These are phyloP conservation scores for Cepaea nemoralis DNA, from an alignment of 1,140 invertebrate species.

Conservation along the genomic window DNA sequence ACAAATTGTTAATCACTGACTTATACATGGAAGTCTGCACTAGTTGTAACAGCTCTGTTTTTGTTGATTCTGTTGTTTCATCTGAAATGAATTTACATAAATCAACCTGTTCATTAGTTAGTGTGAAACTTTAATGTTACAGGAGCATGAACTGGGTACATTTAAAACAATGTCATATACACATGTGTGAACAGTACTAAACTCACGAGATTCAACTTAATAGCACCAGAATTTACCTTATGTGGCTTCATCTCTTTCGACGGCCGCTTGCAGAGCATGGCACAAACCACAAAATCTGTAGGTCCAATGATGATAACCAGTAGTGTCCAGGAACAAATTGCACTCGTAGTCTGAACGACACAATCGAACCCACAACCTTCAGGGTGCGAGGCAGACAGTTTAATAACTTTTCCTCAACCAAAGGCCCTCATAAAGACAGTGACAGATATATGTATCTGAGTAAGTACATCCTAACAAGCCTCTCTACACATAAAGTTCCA, in stretches of 20 bases:
- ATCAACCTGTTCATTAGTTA: background rate
- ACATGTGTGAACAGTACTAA: background rate
- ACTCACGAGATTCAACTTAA: background rate
- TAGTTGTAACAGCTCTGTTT: slow-evolving; percentile 48
- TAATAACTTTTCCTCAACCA: no score
- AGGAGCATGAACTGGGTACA: background rate
- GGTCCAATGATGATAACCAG: no score
- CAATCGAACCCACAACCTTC: no score
- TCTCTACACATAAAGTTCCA: no score
- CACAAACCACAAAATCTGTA: no score
- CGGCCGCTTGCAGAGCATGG: no score
- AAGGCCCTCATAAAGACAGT: no score
- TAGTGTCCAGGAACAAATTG: no score
- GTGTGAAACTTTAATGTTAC: background rate
- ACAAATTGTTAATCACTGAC: slow-evolving; percentile 58
- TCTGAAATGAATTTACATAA: slow-evolving; percentile 44
- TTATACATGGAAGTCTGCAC: slow-evolving; percentile 60
- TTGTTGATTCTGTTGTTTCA: slow-evolving; percentile 19
- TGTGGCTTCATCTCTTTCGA: background rate
- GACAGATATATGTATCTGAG: no score
- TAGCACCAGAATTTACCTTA: background rate
- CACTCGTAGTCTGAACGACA: no score
- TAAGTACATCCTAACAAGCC: no score
- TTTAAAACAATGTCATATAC: background rate
- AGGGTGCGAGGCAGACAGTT: no score